Base-by-base conservation (phyloP, 2,113 vertebrate species). In the Sebastes schlegelii region DNA sequence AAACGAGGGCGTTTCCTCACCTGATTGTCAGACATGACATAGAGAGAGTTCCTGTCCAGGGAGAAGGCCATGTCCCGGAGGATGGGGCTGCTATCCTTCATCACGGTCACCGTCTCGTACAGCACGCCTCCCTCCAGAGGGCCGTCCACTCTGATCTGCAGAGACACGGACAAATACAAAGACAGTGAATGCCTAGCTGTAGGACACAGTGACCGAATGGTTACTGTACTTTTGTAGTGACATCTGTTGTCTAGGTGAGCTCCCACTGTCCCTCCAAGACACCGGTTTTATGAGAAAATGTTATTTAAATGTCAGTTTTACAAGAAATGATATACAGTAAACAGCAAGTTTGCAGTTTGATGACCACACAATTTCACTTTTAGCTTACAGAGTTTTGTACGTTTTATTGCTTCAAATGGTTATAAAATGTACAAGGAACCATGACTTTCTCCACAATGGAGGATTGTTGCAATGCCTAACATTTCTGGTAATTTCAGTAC, bases 61-160 rank as follows among this genome's bases (percentile, higher is more conserved):
- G 98, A 98, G 94, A 99, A 99, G 79, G 96, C 97, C 97, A 99
- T 99, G 93, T 99, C 97, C 46, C 96, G 94, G 64, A 99, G 97
- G 87, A 99, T 92, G 23, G 95, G 92, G 89, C 96, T 96, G 51
- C 96, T 96, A 2, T 98, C 97, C 93, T 96, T 97, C 94, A 98
- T 96, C 80, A 98, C 96, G 1, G 93, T 91, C 92, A 98, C 83
- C 77, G 96, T 96, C 93, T 99, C 98, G 1, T 99, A 99, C 68
- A 97, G 96, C 76, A 96, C 93, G 5, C 97, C 97, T 8, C 95
- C 97, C 54, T 96, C 95, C 51, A 94, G 95, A 34, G 95, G 95
- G 0, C 96, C 96, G 11, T 99, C 97, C 4, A 97, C 97, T 75
- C 97, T 95, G 88, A 99, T 95, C 98, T 99, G 93, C 42, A 78